Percentiles rank a stretch among this genome's conserved stretches.
phyloP scores from a whole-genome alignment of 2,888 invertebrate genomes.

The Laspeyria flexula region DNA sequence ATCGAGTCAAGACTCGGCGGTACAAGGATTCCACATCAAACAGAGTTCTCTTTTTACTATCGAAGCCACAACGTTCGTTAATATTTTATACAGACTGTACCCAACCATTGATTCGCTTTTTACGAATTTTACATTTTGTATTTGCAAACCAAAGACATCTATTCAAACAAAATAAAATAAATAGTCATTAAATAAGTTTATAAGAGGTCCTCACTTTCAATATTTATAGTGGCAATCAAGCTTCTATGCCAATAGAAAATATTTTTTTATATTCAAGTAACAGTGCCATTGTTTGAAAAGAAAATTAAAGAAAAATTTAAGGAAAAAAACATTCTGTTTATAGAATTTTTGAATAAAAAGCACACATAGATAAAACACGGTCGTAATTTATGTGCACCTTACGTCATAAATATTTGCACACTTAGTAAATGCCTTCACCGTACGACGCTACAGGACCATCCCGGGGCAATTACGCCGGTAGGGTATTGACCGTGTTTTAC shows the following conservation, averaged over 20 bases:
- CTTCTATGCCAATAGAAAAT: neutral
- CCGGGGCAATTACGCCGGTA: no score
- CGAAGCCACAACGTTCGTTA: neutral
- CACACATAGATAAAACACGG: no score
- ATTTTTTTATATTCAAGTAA: neutral
- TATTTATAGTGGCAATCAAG: neutral
- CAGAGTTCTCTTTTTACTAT: slow-evolving; percentile 8
- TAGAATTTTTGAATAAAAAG: no score
- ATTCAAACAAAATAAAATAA: neutral
- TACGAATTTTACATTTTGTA: slow-evolving; percentile 8
- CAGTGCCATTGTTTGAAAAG: no score
- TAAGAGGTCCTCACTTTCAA: neutral
- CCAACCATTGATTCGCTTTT: neutral
- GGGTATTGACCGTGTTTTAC: no score
- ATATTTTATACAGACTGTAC: slow-evolving; percentile 8
- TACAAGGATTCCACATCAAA: slow-evolving; percentile 10
- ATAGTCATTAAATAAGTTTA: no score
- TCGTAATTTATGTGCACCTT: no score
- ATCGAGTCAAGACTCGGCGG: slow-evolving; percentile 8
- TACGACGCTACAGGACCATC: no score
- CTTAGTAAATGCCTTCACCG: no score
- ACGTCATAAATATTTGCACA: no score
- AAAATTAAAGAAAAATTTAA: no score
- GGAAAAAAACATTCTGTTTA: no score
- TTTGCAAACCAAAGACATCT: slow-evolving; percentile 13